Conservation (phyloP, 2,888 invertebrate species). For the Orthosia gothica region DNA sequence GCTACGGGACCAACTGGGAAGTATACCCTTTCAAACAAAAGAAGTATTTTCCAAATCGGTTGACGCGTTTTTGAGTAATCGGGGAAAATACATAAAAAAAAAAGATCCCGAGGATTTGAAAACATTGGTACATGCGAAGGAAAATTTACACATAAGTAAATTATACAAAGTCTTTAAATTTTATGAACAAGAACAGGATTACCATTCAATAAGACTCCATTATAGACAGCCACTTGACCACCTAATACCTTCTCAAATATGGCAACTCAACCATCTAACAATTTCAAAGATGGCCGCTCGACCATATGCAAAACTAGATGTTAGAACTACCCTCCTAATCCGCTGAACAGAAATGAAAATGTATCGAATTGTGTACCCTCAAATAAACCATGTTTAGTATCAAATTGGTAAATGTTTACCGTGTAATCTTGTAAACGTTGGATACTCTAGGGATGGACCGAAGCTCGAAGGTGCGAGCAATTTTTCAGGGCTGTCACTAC, state of each 20-base stretch:
- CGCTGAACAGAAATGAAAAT: conserved; percentile 6
- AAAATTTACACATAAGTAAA: background rate
- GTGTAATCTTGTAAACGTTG: conserved; percentile 38
- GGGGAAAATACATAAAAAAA: too few relatives aligned
- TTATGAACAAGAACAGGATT: background rate
- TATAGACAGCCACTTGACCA: background rate
- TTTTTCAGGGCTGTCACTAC: conserved; percentile 36
- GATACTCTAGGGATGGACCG: conserved; percentile 15
- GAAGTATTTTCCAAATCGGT: too few relatives aligned
- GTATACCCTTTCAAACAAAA: too few relatives aligned
- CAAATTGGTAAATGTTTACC: conserved; percentile 60
- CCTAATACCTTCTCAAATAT: background rate
- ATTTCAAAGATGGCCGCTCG: background rate
- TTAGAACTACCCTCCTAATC: background rate
- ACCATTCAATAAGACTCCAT: background rate
- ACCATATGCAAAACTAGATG: background rate
- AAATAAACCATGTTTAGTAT: conserved; percentile 26
- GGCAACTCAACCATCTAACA: background rate
- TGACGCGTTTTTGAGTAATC: too few relatives aligned
- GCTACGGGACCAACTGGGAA: too few relatives aligned
- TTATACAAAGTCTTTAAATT: background rate
- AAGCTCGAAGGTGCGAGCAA: conserved; percentile 10
- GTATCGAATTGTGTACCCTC: conserved; percentile 7
- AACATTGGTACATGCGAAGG: too few relatives aligned
- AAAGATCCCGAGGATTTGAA: too few relatives aligned